Percentiles rank a stretch among this genome's conserved stretches.
phyloP scores from a whole-genome alignment of 2,888 invertebrate species.

The Cotesia congregata region DNA sequence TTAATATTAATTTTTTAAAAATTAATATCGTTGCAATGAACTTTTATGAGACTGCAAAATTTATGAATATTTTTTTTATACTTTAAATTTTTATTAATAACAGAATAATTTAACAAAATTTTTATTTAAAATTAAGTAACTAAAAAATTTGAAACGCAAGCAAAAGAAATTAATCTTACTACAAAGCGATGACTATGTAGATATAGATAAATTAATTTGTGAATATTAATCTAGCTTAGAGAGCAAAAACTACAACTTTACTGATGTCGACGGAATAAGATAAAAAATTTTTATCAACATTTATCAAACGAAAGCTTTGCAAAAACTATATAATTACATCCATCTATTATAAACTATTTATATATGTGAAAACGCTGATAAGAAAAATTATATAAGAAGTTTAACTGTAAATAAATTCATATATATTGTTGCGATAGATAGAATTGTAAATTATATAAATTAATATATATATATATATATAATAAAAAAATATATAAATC shows the following conservation, averaged over 20 bases:
- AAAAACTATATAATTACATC: neutral
- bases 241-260: neutral
- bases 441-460: conserved; percentile 43
- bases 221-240: neutral
- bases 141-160: neutral
- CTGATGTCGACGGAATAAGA: neutral
- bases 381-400: neutral
- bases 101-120: no score
- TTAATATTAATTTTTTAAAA: no score
- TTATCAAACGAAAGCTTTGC: neutral
- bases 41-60: no score
- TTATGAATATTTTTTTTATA: no score
- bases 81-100: no score
- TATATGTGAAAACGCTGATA: neutral
- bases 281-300: neutral
- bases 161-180: neutral
- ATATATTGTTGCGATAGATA: conserved; percentile 50
- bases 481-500: neutral
- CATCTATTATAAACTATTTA: neutral
- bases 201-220: neutral
- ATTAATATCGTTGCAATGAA: no score
- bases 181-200: neutral
- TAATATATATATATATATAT: conserved; percentile 46
- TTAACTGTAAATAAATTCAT: conserved; percentile 33
- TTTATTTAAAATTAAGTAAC: neutral